Conservation (phyloP, 2,113 vertebrate genomes). For the Callipepla squamata region DNA sequence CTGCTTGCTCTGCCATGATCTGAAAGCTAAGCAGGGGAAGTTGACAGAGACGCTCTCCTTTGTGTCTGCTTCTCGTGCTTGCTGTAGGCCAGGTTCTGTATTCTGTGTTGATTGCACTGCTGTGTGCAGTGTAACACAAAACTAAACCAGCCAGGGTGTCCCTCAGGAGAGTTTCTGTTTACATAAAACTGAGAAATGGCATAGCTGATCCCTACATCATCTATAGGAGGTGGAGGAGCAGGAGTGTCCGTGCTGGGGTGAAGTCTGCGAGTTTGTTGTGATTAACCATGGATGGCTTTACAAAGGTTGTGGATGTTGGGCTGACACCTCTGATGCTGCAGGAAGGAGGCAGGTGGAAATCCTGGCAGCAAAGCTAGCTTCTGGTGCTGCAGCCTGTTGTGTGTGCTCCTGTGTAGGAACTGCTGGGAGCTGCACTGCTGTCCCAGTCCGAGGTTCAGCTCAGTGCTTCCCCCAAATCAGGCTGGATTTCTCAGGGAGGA, state of each 20-base stretch:
- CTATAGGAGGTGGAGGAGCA: neutral
- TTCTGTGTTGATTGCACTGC: neutral
- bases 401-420: neutral
- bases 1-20: neutral
- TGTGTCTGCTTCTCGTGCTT: neutral
- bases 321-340: fast-evolving
- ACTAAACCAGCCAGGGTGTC: neutral
- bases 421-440: neutral
- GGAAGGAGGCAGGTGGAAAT: neutral
- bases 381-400: neutral
- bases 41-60: neutral
- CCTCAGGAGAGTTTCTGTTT: neutral
- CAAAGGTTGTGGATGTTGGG: neutral
- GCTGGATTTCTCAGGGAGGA: neutral
- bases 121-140: neutral
- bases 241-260: neutral
- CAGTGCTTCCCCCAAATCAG: neutral
- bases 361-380: neutral
- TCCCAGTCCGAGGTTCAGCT: fast-evolving
- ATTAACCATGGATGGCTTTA: neutral
- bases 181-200: neutral
- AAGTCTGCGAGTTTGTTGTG: neutral
- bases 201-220: neutral
- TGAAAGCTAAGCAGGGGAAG: neutral
- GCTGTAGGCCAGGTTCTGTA: neutral